Base-by-base conservation (phyloP, 2,888 invertebrate genomes). In the Tachina grossa region DNA sequence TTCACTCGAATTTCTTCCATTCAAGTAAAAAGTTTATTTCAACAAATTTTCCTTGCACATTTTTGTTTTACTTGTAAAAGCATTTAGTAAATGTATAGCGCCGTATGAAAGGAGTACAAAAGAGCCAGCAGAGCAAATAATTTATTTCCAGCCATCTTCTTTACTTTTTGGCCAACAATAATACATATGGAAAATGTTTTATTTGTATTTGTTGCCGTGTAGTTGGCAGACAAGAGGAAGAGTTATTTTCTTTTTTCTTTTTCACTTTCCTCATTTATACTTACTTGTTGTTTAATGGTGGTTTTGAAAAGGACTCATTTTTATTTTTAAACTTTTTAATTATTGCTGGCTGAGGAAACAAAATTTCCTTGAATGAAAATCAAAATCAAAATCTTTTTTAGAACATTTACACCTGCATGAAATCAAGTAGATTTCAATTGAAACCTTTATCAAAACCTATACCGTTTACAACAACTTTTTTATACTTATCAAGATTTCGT, bases 51-150 rank as follows among this genome's bases (percentile, higher is more conserved):
- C 2, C 19, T 49, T 14, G 47, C 76, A 39, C 31, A 43, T 41
- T 47, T 71, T 19, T 22, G 55, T 45, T 63, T 55, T 43, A 63
- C 47, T 69, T 74, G 74, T 8, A 79, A 22, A 55, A 68, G 66
- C 61, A 76, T 85, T 83, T 83, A 83, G 72, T 71, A 85, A 85
- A 85, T 85, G 83, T 83, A 83, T 85, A 77, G 76, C 71, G 79
- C 72, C 79, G 68, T 80, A 83, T 85, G 83, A 71, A 71, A n/a
- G 10, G 43, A 59, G 45, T 13, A 63, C 1, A 19, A 13, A 61
- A n/a, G n/a, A 47, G 49, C n/a, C 72, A 65, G 19, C 8, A 71
- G 47, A 76, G 65, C 75, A 85, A 66, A 71, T 83, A 65, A 61
- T 68, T 55, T 53, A 76, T 57, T 71, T 84, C 63, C 57, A 22